Base-by-base conservation (phyloP, 2,113 vertebrate species). In the Acrocephalus arundinaceus region DNA sequence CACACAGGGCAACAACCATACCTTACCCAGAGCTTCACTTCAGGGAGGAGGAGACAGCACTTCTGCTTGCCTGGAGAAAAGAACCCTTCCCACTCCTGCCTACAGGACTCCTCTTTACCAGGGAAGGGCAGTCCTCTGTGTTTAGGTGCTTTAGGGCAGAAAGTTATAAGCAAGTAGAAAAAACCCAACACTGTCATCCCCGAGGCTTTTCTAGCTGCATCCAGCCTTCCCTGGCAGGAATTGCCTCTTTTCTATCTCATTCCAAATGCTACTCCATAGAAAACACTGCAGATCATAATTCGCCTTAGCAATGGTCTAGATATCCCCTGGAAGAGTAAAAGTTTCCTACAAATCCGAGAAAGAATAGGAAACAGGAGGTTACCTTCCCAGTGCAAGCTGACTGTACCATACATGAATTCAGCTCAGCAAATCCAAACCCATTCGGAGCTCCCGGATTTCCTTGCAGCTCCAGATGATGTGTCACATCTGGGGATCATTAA, bases 1-100 rank as follows among this genome's bases (percentile, higher is more conserved):
- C 95, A 98, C 97, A 98, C 92, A 95, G 85, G 95, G 96, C 97
- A 97, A 94, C 95, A 93, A 96, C 97, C 90, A 4, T 95, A 97
- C 95, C 96, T 97, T 95, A 95, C 94, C 78, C 94, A 97, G 22
- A 97, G 96, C 95, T 97, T 94, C 92, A 96, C 62, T 91, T 95
- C 90, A 89, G 90, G 82, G 87, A 93, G 78, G 89, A 85, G 89
- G 85, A 83, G 90, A 89, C 55, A 96, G 95, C 72, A 89, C 63
- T 85, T 95, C 85, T 95, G 85, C 94, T 95, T 94, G 93, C 82
- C 85, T 89, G 95, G 94, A 93, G 93, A 96, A 73, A 95, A 97
- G 91, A 91, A 79, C 85, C 89, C 91, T 91, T 94, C 93, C 89
- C 93, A 28, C 55, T 78, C 92, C 93, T 96, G 93, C 65, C 88